Evolutionary conservation across 2,113 vertebrate species (phyloP), one percentile per base, ranked within the genome.

Genomic region (Aspiorhynchus laticeps): DNA sequence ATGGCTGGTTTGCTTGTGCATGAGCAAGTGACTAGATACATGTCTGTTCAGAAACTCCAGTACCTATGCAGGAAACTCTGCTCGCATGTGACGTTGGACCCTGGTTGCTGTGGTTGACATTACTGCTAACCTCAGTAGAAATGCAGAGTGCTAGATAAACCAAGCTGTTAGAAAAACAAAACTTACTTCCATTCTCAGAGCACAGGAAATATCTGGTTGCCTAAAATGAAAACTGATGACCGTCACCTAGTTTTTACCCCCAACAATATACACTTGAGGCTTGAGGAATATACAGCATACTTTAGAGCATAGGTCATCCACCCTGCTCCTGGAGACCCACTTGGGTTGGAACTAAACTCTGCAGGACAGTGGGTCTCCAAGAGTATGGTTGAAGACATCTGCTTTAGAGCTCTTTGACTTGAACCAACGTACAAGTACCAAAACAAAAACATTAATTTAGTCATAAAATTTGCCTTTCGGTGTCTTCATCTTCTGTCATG

Each of bases 31-130:
- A 69, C 17, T 26, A 1, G 48, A 14, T 46, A 59, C 6, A 73
- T 28, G 5, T 56, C 33, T 28, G 33, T 53, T 59, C 26, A 59
- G 31, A 80, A 63, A 53, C 33, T 21, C n/a, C 14, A 53, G n/a
- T 28, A 33, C 26, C 51, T 21, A 26, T 24, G 31, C 67, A 53
- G 82, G 81, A 80, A 83, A 71, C 5, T 59, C 9, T 51, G 4
- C 24, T 74, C 1, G 33, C 56, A 36, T 43, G 41, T 87, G 38
- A 78, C 46, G 15, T 43, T 17, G 12, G 41, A 26, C n/a, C 56
- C 56, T 77, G 56, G 48, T 85, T 43, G 31, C 51, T 76, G 77
- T 56, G 56, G 78, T 38, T 41, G 51, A 81, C 10, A 38, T 17
- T 63, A 48, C 17, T 80, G 56, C 6, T 26, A 51, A 46, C 26